These are phyloP conservation scores for Atrichornis clamosus DNA, from an alignment of 2,113 vertebrate genomes.

Conservation along the genomic window DNA sequence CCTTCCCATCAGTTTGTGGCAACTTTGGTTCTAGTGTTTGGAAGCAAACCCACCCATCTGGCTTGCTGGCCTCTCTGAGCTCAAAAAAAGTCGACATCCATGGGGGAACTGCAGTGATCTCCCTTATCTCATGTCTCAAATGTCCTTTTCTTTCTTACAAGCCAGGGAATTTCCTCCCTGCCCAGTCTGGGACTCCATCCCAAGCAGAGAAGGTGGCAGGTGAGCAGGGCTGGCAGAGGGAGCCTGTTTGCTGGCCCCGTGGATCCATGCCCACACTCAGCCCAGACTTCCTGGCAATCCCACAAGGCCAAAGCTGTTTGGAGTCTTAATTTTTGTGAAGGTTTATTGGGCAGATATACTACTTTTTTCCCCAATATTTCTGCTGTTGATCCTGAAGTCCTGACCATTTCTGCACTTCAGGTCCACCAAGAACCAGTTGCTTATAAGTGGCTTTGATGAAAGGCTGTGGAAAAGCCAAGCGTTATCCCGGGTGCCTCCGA, in stretches of 20 bases:
- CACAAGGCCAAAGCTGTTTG: background rate
- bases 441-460: background rate
- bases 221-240: background rate
- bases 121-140: background rate
- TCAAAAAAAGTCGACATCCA: background rate
- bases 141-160: background rate
- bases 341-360: background rate
- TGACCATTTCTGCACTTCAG: background rate
- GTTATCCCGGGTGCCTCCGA: fast-evolving
- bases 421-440: background rate
- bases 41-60: background rate
- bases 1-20: background rate
- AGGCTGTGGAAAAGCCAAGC: background rate
- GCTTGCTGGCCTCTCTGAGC: background rate
- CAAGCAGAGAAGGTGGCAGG: background rate
- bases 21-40: background rate
- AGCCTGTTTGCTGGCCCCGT: background rate
- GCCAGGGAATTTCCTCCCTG: background rate
- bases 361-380: background rate
- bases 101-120: background rate
- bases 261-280: background rate
- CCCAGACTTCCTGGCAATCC: background rate
- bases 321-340: background rate
- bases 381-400: background rate
- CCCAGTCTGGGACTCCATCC: background rate